Evolutionary conservation across 2,888 invertebrate genomes (phyloP).

Genomic region (Cheilosia pagana): DNA sequence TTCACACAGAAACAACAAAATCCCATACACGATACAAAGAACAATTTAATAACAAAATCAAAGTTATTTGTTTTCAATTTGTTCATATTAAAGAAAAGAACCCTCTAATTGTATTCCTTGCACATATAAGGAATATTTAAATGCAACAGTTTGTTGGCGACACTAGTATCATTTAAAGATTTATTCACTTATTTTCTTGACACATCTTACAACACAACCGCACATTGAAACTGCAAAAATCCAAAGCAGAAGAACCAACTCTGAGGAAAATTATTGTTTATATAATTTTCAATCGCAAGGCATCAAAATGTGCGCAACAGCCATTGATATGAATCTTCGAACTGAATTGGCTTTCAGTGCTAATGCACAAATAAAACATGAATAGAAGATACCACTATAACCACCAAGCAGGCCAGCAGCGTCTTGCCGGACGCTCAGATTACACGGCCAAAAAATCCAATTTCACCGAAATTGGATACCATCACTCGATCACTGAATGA

Average conservation of each 20-base stretch:
- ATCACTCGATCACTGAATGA: conserved; percentile 68
- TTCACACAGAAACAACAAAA: conserved; percentile 17
- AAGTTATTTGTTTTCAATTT: conserved; percentile 42
- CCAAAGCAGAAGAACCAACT: neutral
- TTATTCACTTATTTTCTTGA: conserved; percentile 15
- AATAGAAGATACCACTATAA: conserved; percentile 55
- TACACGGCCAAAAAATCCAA: conserved; percentile 72
- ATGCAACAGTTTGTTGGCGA: conserved; percentile 25
- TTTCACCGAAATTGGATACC: conserved; percentile 71
- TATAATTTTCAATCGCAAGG: conserved; percentile 36
- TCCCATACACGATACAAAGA: conserved; percentile 28
- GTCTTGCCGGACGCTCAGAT: conserved; percentile 64
- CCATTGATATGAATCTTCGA: conserved; percentile 51
- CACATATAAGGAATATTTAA: conserved; percentile 8
- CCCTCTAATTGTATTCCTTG: conserved; percentile 15
- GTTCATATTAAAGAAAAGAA: neutral
- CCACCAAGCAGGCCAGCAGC: conserved; percentile 71
- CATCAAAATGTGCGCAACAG: conserved; percentile 49
- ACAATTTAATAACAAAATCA: conserved; percentile 13
- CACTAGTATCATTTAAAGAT: conserved; percentile 49
- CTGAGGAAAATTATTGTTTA: conserved; percentile 14
- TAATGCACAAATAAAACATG: conserved; percentile 69
- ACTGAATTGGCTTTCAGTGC: conserved; percentile 67
- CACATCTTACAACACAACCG: conserved; percentile 3
- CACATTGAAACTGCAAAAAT: neutral